phyloP scores from a whole-genome alignment of 2,797 vertebrate genomes.

The Gambusia yucatana region DNA sequence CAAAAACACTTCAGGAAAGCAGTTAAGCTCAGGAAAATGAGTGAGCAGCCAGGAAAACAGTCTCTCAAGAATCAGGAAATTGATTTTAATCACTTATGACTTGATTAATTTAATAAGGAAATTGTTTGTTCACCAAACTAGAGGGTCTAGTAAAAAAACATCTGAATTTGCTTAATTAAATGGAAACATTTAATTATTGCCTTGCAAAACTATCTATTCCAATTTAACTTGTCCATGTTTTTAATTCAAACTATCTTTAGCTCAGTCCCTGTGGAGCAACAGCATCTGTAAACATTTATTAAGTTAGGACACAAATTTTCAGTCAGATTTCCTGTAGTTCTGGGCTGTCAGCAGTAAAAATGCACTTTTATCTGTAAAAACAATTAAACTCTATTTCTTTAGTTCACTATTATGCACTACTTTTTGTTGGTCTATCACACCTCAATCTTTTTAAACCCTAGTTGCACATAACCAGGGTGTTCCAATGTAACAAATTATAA shows the following conservation, averaged over 20 bases:
- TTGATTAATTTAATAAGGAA: constrained; percentile 4
- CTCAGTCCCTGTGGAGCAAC: background rate
- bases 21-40: background rate
- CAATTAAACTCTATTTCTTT: background rate
- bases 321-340: background rate
- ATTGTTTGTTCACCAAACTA: background rate
- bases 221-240: background rate
- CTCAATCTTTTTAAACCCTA: background rate
- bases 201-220: background rate
- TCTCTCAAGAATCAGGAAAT: background rate
- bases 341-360: background rate
- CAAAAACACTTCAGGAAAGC: background rate
- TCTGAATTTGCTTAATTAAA: background rate
- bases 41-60: background rate
- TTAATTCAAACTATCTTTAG: background rate
- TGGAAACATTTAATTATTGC: background rate
- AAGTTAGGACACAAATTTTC: background rate
- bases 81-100: background rate
- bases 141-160: background rate
- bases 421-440: background rate
- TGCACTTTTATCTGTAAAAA: background rate
- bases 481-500: background rate
- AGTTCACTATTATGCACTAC: background rate
- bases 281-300: background rate
- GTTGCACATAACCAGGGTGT: background rate